Evolutionary conservation across 1,140 invertebrate species (phyloP).

Genomic region (Battus philenor): DNA sequence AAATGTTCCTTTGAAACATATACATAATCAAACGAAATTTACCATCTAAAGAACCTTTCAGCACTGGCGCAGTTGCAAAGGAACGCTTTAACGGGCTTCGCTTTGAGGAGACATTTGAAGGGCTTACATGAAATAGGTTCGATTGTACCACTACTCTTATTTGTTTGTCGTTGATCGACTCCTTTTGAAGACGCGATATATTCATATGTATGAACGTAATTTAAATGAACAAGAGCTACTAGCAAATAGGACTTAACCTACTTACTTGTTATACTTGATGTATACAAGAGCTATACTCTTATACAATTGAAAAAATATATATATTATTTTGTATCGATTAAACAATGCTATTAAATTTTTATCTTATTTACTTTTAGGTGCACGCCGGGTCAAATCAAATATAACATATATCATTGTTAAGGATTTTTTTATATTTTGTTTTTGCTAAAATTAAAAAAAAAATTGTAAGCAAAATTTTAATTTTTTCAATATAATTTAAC

Average conservation of each 20-base stretch:
- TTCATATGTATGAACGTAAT: conserved; percentile 9
- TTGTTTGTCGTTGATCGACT: conserved; percentile 15
- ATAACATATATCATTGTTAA: no score
- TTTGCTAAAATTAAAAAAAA: no score
- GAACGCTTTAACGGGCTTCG: conserved; percentile 15
- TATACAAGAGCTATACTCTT: no score
- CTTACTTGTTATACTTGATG: no score
- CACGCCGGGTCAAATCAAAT: no score
- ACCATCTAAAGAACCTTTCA: not conserved
- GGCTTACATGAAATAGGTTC: conserved; percentile 15
- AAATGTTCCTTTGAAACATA: no score
- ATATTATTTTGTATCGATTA: no score
- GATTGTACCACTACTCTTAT: conserved; percentile 12
- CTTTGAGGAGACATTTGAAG: conserved; percentile 15
- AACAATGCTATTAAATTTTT: no score
- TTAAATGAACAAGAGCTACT: conserved; percentile 6
- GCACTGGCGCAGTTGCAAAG: conserved; percentile 10
- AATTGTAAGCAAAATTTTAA: not conserved
- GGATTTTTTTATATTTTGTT: no score
- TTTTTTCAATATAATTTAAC: no score
- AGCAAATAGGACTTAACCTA: not conserved
- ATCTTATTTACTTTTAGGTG: no score
- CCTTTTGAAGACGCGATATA: conserved; percentile 1
- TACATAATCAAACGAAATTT: conserved; percentile 1
- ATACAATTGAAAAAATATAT: no score